phyloP scores from a whole-genome alignment of 2,888 invertebrate genomes.

The Margaritifera margaritifera region DNA sequence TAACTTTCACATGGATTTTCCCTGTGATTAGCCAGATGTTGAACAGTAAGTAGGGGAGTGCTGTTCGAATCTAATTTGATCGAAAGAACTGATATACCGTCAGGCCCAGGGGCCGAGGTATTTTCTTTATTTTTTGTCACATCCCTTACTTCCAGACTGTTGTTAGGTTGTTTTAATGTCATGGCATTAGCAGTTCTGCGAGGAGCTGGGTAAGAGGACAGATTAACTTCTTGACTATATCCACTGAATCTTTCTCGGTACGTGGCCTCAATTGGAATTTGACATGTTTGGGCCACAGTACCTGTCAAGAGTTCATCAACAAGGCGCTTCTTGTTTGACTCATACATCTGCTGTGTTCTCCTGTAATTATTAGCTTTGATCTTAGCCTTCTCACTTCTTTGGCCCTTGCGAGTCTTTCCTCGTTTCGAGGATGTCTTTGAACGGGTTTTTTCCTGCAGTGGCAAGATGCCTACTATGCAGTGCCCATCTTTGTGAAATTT shows the following conservation, averaged over 20 bases:
- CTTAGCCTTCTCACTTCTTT: neutral
- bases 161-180: constrained; percentile 7
- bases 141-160: neutral
- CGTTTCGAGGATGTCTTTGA: no score
- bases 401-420: no score
- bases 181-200: constrained; percentile 8
- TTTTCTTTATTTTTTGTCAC: constrained; percentile 10
- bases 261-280: no score
- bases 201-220: constrained; percentile 5
- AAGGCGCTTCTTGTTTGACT: no score
- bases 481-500: no score
- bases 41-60: constrained; percentile 6
- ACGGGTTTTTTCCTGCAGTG: no score
- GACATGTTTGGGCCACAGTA: no score
- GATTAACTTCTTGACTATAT: constrained; percentile 10
- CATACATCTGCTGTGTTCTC: constrained; percentile 7
- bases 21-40: no score
- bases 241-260: constrained; percentile 17
- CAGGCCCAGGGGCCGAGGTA: constrained; percentile 14
- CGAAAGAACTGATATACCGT: constrained; percentile 7
- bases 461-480: no score
- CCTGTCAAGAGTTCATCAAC: no score
- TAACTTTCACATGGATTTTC: no score
- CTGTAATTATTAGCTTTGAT: constrained; percentile 1
- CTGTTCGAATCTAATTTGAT: constrained; percentile 5